Evolutionary conservation across 2,888 invertebrate genomes (phyloP), one percentile per base, ranked within the genome.

Genomic region (Tribolium freemani): DNA sequence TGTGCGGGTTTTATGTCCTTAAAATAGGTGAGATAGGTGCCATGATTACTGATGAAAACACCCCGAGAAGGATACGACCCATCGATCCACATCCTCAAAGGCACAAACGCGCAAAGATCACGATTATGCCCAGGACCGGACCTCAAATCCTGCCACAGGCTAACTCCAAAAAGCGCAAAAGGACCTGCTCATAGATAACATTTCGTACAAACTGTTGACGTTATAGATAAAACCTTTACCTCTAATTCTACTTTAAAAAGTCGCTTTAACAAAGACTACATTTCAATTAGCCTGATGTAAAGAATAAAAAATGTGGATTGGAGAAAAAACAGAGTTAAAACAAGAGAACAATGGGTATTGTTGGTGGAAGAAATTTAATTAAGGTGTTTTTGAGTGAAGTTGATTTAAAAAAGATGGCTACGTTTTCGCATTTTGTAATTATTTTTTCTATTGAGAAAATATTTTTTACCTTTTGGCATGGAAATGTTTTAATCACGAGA

Each of bases 1-100:
- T 53, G 63, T 51, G 51, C 10, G 56, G 63, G 63, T 63, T 66
- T 66, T 66, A 66, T 56, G 46, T 54, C 30, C 54, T 66, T 56
- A 66, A 66, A 66, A 66, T 66, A 66, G 66, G 66, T 66, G 66
- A 56, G 56, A 66, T 64, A 56, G 66, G 46, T 66, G 66, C 66
- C 45, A 56, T 66, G 66, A 66, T 66, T 66, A 66, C 66, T 56
- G 66, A 66, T 66, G 66, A 66, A 66, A 63, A 63, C 50, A 50
- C 50, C 50, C 31, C 13, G 50, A 63, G 50, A 61, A 61, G 61
- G 61, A 61, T 61, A 50, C 50, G 61, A 50, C 16, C 13, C 63
- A 50, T 63, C 63, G 48, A 63, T 50, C 63, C 48, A 31, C 31
- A 50, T 11, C 30, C 50, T 38, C 50, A 50, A 63, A 63, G 46